Base-by-base conservation (phyloP, 2,113 vertebrate species). In the Arenaria interpres region DNA sequence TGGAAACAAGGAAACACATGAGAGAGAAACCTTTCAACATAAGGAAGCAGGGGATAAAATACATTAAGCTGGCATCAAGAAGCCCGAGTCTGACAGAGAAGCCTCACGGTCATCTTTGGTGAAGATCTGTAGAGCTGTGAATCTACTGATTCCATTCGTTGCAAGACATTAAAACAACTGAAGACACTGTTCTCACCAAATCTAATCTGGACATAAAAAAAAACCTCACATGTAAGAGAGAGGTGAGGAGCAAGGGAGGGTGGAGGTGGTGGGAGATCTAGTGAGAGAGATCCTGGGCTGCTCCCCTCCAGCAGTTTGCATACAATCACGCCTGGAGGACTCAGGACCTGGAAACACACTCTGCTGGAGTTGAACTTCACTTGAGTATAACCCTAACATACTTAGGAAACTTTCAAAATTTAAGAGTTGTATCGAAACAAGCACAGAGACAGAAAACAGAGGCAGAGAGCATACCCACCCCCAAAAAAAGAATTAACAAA, bases 31-130 rank as follows among this genome's bases (percentile, higher is more conserved):
- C 15, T 33, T 39, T 43, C 37, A 88, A 64, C 27, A 20, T 21
- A 32, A 3, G 4, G 30, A 72, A 85, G 8, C 20, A 67, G 0
- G 1, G 53, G 20, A 14, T 18, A 56, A 92, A 76, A 48, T 28
- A 28, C 67, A 20, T 25, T 18, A 13, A 21, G 22, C 7, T 27
- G 25, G n/a, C 4, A 11, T 4, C 32, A 43, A 68, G 56, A 88
- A 6, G 12, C 67, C 7, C 0, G 2, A 89, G 73, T 14, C 35
- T 46, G 46, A 43, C n/a, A 68, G 27, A 1, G 1, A 81, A 85
- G 22, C 18, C 59, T 85, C 50, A 27, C 0, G 0, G 15, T 2
- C 0, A 0, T 30, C 54, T 39, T 35, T 15, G 28, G 48, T 20
- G 12, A 77, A 33, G 28, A 64, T 28, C 43, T 77, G 30, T 4